phyloP scores from a whole-genome alignment of 2,888 invertebrate species.

The Ophioninae sp. region DNA sequence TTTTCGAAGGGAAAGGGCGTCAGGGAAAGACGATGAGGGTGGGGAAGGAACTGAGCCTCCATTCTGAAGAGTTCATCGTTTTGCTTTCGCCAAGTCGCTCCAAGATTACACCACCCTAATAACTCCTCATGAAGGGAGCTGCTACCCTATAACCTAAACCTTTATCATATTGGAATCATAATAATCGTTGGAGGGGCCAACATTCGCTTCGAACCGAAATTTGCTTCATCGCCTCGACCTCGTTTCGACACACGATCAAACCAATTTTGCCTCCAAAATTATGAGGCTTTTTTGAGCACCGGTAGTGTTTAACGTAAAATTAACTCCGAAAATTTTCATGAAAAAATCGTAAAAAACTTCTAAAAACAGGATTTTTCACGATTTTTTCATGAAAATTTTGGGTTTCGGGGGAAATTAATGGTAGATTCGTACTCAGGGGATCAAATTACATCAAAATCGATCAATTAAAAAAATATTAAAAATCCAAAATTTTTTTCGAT shows the following conservation, averaged over 20 bases:
- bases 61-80: slow-evolving; percentile 31
- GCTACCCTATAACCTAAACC: slow-evolving; percentile 31
- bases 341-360: too few relatives aligned
- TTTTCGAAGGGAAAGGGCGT: slow-evolving; percentile 22
- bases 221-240: slow-evolving; percentile 8
- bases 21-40: slow-evolving; percentile 7
- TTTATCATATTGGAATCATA: slow-evolving; percentile 32
- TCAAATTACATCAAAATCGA: too few relatives aligned
- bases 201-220: too few relatives aligned
- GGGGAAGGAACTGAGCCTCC: background rate
- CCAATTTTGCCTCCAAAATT: slow-evolving; percentile 12
- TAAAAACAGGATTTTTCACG: too few relatives aligned
- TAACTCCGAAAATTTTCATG: too few relatives aligned
- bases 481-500: too few relatives aligned
- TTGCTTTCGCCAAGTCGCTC: slow-evolving; percentile 28
- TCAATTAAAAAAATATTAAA: too few relatives aligned
- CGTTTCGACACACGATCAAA: background rate
- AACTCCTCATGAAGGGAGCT: slow-evolving; percentile 7
- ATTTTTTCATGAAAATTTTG: too few relatives aligned
- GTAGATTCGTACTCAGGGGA: too few relatives aligned
- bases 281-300: too few relatives aligned
- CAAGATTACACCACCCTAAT: slow-evolving; percentile 14
- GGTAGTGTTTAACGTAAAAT: too few relatives aligned
- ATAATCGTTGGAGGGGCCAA: slow-evolving; percentile 24
- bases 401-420: too few relatives aligned